These are phyloP conservation scores for Phortica okadai DNA, from an alignment of 2,888 invertebrate species.

Conservation along the genomic window DNA sequence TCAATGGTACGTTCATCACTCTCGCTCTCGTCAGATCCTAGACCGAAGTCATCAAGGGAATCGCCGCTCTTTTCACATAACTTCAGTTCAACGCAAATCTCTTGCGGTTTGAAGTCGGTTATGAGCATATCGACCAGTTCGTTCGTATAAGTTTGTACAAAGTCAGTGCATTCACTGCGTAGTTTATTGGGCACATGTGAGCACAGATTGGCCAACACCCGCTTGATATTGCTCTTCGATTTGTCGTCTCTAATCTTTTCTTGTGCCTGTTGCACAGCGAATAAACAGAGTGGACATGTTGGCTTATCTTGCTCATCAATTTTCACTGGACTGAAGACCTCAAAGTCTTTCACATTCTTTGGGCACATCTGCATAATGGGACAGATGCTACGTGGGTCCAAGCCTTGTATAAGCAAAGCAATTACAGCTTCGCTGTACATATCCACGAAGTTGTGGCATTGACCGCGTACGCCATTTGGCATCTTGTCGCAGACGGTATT, in stretches of 20 bases:
- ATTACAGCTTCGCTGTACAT: slow-evolving; percentile 88
- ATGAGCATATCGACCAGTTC: slow-evolving; percentile 87
- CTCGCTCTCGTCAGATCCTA: slow-evolving; percentile 53
- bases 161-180: slow-evolving; percentile 83
- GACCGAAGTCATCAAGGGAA: slow-evolving; percentile 67
- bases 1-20: slow-evolving; percentile 51
- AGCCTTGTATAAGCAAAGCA: slow-evolving; percentile 84
- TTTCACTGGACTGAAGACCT: slow-evolving; percentile 77
- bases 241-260: slow-evolving; percentile 84
- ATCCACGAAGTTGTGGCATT: slow-evolving; percentile 86
- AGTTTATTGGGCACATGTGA: slow-evolving; percentile 81
- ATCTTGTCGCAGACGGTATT: slow-evolving; percentile 83
- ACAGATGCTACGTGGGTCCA: slow-evolving; percentile 78
- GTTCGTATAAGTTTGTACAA: slow-evolving; percentile 86
- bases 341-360: slow-evolving; percentile 77
- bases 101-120: slow-evolving; percentile 84
- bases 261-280: slow-evolving; percentile 88
- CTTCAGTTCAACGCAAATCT: slow-evolving; percentile 87
- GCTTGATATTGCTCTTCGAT: slow-evolving; percentile 84
- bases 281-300: slow-evolving; percentile 89
- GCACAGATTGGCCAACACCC: slow-evolving; percentile 85
- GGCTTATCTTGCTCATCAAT: slow-evolving; percentile 78
- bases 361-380: slow-evolving; percentile 85
- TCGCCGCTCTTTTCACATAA: slow-evolving; percentile 81
- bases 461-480: slow-evolving; percentile 80